A percentile compares a stretch with the other conserved stretches of the same genome.
These are phyloP conservation scores for Actias luna DNA, from an alignment of 2,888 invertebrate genomes.

Conservation along the genomic window DNA sequence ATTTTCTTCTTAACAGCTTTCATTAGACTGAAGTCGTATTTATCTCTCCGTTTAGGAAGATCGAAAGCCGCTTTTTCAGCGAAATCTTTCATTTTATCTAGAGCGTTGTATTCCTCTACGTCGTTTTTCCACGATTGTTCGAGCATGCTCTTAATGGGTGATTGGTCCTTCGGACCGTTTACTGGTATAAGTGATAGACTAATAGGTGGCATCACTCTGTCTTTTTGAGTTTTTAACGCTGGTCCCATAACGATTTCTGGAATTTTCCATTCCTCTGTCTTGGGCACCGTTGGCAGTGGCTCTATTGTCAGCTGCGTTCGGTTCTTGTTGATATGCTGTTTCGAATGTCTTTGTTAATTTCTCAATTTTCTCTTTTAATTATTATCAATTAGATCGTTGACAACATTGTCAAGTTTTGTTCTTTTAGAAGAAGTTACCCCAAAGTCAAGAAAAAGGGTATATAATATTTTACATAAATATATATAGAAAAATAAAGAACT, in stretches of 20 bases:
- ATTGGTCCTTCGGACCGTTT: constrained; percentile 61
- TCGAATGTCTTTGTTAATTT: constrained; percentile 44
- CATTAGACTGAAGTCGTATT: constrained; percentile 31
- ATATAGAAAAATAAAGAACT: constrained; percentile 44
- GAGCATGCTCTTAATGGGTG: constrained; percentile 60
- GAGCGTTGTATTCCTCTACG: constrained; percentile 70
- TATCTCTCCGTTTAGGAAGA: constrained; percentile 63
- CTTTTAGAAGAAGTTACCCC: constrained; percentile 34
- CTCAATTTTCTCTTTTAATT: constrained; percentile 37
- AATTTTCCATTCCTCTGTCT: constrained; percentile 64
- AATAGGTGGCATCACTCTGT: constrained; percentile 72
- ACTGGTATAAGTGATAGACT: constrained; percentile 75
- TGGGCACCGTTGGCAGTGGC: constrained; percentile 59
- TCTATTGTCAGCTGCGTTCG: constrained; percentile 76
- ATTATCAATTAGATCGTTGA: constrained; percentile 79
- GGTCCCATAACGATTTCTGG: constrained; percentile 65
- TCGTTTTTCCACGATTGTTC: constrained; percentile 65
- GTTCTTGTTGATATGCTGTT: constrained; percentile 80
- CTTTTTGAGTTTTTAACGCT: constrained; percentile 54
- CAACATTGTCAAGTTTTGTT: constrained; percentile 70
- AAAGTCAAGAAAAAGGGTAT: constrained; percentile 39
- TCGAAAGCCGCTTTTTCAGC: constrained; percentile 77
- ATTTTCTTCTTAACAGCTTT: constrained; percentile 48
- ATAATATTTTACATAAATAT: constrained; percentile 49
- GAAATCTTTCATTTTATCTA: constrained; percentile 79